Base-by-base conservation (phyloP, 2,113 vertebrate genomes). In the Gallinago undulata region DNA sequence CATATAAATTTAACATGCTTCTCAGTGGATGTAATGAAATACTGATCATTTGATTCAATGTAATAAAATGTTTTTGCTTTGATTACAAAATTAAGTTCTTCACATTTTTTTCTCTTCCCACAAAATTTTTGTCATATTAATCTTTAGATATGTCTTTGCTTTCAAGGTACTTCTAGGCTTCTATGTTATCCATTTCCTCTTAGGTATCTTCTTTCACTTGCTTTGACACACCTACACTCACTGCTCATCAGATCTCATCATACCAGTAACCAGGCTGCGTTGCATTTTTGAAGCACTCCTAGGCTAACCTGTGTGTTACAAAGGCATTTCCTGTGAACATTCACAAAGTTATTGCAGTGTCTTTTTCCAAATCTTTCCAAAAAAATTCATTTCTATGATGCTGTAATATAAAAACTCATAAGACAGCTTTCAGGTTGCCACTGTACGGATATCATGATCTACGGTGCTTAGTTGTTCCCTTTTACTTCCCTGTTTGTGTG, bases 21-120 rank as follows among this genome's bases (percentile, higher is more conserved):
- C 94, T 82, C 39, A 60, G 45, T 56, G 57, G 30, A 23, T 93
- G 22, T 77, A 85, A 80, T 88, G 63, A 69, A 73, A 68, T 76
- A 72, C 70, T 68, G 70, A 51, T 91, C 22, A 91, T 70, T 94
- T 87, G 59, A 77, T 87, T 79, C 75, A 31, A 56, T 79, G 48
- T 83, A 79, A 81, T 83, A 21, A 86, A 80, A 55, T 57, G n/a
- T n/a, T 81, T 28, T 57, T 95, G 37, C 41, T 86, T 88, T 48
- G n/a, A 83, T 47, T 86, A 37, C 35, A 69, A 79, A 86, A 63
- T 69, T 69, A 19, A 31, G 7, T 70, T 94, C 50, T 73, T 90
- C 39, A 10, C 43, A 2, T 60, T 67, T 77, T 59, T 17, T 84
- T 41, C 51, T 48, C 33, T 91, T 73, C 41, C n/a, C 31, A 41